Conservation (phyloP, 2,113 vertebrate species). For the Cichladusa arquata region DNA sequence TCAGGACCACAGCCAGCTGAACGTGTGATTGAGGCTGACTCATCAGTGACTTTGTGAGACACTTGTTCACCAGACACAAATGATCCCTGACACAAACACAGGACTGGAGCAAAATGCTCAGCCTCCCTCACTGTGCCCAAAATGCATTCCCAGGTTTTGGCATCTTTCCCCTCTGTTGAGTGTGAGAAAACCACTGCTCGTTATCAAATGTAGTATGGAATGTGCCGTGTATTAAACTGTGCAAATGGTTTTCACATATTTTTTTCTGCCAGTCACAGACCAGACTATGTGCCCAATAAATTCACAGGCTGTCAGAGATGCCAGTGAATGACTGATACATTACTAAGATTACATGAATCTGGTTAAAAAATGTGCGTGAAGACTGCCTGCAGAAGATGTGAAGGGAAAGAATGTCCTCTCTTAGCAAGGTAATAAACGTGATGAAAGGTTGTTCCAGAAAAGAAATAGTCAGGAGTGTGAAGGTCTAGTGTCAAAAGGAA, state of each 20-base stretch:
- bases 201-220: background rate
- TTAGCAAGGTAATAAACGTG: background rate
- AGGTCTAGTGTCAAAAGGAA: background rate
- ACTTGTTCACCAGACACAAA: background rate
- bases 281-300: background rate
- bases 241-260: background rate
- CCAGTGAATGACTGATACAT: background rate
- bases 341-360: background rate
- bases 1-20: background rate
- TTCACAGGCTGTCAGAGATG: conserved; percentile 14
- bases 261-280: background rate
- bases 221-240: background rate
- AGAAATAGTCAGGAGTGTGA: background rate
- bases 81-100: background rate
- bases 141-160: background rate
- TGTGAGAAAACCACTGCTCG: background rate
- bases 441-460: background rate
- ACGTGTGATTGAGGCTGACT: background rate
- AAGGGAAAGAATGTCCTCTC: background rate
- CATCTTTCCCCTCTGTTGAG: background rate
- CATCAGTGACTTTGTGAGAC: background rate
- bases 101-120: background rate
- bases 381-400: background rate
- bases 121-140: background rate
- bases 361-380: background rate